Conservation (phyloP, 2,888 invertebrate genomes). For the Philereme transversata region DNA sequence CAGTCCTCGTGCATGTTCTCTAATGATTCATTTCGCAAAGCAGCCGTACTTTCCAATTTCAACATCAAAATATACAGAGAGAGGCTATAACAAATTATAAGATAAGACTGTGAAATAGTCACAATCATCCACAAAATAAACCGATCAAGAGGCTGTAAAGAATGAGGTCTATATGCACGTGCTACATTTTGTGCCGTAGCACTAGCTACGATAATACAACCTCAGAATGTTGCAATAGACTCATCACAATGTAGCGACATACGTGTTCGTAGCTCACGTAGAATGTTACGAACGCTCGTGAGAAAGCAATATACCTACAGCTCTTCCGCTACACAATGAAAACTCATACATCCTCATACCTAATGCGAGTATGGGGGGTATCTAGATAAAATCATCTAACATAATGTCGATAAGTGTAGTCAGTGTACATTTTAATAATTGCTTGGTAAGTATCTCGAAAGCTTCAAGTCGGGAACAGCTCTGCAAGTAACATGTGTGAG, state of each 20-base stretch:
- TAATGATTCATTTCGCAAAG: constrained; percentile 20
- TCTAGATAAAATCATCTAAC: constrained; percentile 5
- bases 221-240: constrained; percentile 22
- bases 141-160: neutral
- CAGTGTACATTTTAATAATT: constrained; percentile 6
- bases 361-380: neutral
- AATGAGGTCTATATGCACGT: neutral
- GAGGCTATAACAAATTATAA: constrained; percentile 20
- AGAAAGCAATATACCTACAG: constrained; percentile 21
- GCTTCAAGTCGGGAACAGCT: constrained; percentile 34
- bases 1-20: constrained; percentile 5
- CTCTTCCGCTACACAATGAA: constrained; percentile 22
- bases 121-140: constrained; percentile 9
- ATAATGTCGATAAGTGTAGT: too few relatives aligned
- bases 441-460: constrained; percentile 22
- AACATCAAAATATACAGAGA: constrained; percentile 12
- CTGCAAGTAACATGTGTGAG: constrained; percentile 53
- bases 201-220: constrained; percentile 20
- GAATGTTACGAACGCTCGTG: constrained; percentile 12
- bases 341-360: constrained; percentile 16
- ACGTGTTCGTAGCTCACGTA: constrained; percentile 24
- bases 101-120: constrained; percentile 20
- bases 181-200: constrained; percentile 10
- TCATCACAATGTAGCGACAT: constrained; percentile 22
- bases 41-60: constrained; percentile 9